phyloP scores from a whole-genome alignment of 2,888 invertebrate species.

The Drosophila fulvimacula region DNA sequence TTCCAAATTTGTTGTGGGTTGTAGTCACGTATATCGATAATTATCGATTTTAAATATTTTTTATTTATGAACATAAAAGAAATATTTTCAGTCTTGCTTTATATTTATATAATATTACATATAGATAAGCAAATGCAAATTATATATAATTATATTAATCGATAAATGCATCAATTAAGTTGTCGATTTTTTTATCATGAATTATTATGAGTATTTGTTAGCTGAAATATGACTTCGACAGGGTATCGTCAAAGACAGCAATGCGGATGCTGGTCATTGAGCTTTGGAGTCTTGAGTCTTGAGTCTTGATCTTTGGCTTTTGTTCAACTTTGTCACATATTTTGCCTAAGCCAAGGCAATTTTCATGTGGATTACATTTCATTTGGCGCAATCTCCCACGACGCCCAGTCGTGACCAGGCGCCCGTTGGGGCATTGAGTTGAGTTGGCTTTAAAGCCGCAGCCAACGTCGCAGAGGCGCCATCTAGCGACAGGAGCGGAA shows the following conservation, averaged over 20 bases:
- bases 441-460: conserved; percentile 20
- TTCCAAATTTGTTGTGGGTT: too few relatives aligned
- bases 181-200: too few relatives aligned
- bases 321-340: conserved; percentile 64
- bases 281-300: not conserved
- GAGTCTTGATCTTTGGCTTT: conserved; percentile 27
- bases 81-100: too few relatives aligned
- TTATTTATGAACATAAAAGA: too few relatives aligned
- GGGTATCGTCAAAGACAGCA: conserved; percentile 5
- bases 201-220: too few relatives aligned
- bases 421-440: not conserved
- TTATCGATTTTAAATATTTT: too few relatives aligned
- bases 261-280: not conserved
- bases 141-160: too few relatives aligned
- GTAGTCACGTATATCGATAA: too few relatives aligned
- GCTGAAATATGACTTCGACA: too few relatives aligned
- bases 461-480: conserved; percentile 13
- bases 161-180: too few relatives aligned
- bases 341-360: conserved; percentile 76
- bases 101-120: too few relatives aligned
- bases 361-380: conserved; percentile 79
- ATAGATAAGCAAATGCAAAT: too few relatives aligned
- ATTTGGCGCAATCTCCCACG: conserved; percentile 45
- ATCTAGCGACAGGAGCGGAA: conserved; percentile 41
- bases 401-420: not conserved